Percentiles rank a stretch among this genome's conserved stretches.
Evolutionary conservation across 2,888 invertebrate species (phyloP).

Genomic region (Chrysotoxum bicinctum): DNA sequence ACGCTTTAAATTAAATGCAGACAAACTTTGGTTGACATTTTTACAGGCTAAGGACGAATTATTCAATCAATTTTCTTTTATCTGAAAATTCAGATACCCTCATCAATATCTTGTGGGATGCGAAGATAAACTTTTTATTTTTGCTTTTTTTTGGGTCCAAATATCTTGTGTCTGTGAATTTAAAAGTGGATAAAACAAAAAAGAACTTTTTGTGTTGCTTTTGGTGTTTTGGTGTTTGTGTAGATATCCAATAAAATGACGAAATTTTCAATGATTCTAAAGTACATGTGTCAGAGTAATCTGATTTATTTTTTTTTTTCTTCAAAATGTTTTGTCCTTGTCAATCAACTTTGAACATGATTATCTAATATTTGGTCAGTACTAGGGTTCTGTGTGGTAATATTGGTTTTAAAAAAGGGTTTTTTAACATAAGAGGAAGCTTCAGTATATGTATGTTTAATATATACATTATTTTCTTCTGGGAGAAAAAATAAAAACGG

Average conservation of each 20-base stretch:
- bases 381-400: background rate
- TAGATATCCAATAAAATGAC: background rate
- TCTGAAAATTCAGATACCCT: conserved; percentile 4
- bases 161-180: background rate
- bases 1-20: conserved; percentile 1
- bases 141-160: background rate
- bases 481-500: no score
- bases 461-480: no score
- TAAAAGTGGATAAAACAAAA: conserved; percentile 5
- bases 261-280: conserved; percentile 4
- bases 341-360: background rate
- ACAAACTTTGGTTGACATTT: conserved; percentile 13
- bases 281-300: background rate
- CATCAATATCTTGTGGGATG: conserved; percentile 14
- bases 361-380: background rate
- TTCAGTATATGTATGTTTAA: no score
- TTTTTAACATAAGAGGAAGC: no score
- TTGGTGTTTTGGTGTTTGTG: background rate
- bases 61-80: conserved; percentile 18
- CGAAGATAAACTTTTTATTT: conserved; percentile 4
- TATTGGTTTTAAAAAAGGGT: no score
- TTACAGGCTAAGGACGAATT: conserved; percentile 8
- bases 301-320: background rate
- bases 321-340: background rate
- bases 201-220: background rate